These are phyloP conservation scores for Esperia sulphurella DNA, from an alignment of 2,888 invertebrate genomes.

Conservation along the genomic window DNA sequence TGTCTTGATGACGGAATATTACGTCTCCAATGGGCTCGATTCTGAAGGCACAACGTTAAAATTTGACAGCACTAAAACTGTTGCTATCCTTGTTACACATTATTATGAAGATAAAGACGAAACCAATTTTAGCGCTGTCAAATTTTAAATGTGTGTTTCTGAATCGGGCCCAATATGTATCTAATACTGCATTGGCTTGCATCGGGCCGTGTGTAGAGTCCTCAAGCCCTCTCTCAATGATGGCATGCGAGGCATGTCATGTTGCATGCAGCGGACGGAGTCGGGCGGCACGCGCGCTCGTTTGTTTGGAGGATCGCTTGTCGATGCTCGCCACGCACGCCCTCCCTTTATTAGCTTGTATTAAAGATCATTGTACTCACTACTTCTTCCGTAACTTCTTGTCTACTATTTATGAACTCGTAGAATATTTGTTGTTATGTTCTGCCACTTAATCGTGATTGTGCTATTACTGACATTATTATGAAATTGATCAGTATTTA, in stretches of 20 bases:
- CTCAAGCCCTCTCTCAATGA: slow-evolving; percentile 50
- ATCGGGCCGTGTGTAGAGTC: background rate
- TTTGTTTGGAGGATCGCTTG: slow-evolving; percentile 24
- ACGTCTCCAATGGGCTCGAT: too few species aligned
- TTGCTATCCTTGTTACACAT: too few species aligned
- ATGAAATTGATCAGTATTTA: too few species aligned
- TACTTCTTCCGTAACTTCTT: background rate
- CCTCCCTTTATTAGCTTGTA: slow-evolving; percentile 9
- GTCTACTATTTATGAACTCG: background rate
- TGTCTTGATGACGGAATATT: too few species aligned
- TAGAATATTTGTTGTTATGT: background rate
- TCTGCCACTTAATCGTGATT: background rate
- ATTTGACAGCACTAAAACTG: too few species aligned
- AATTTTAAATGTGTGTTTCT: too few species aligned
- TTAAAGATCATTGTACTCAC: slow-evolving; percentile 10
- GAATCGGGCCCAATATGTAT: too few species aligned
- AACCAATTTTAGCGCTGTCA: too few species aligned
- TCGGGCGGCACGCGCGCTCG: slow-evolving; percentile 30
- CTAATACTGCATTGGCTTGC: too few species aligned
- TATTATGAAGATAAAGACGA: too few species aligned
- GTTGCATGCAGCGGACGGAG: slow-evolving; percentile 36
- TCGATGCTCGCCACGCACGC: slow-evolving; percentile 1
- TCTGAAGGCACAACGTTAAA: too few species aligned
- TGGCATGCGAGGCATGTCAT: slow-evolving; percentile 46
- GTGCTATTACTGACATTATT: background rate